Conservation (phyloP, 2,113 vertebrate genomes). For the Globicephala melas region DNA sequence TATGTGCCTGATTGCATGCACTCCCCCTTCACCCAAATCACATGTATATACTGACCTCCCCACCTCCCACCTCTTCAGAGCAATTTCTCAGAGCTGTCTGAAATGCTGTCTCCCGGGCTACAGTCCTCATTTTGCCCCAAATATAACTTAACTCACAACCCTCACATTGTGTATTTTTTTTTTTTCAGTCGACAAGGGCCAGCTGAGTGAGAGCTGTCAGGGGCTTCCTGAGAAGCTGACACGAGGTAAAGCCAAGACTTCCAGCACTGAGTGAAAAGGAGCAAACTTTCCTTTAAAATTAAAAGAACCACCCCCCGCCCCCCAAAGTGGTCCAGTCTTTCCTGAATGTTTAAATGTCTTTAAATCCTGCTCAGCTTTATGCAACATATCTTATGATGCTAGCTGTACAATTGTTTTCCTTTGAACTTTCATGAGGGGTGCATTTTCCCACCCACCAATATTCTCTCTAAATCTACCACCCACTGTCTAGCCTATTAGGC, state of each 20-base stretch:
- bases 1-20: not conserved
- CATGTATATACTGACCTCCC: not conserved
- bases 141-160: not conserved
- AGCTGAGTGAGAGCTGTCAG: not conserved
- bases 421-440: not conserved
- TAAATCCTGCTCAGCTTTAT: not conserved
- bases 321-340: not conserved
- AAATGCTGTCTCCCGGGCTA: not conserved
- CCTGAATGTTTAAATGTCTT: not conserved
- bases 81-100: not conserved
- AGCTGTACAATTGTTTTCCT: not conserved
- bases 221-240: not conserved
- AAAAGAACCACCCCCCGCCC: fast-evolving
- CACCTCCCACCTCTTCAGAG: fast-evolving
- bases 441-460: not conserved
- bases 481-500: not conserved
- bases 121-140: not conserved
- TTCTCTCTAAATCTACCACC: not conserved
- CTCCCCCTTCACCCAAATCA: not conserved
- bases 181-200: not conserved
- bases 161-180: not conserved
- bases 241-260: not conserved
- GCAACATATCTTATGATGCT: not conserved
- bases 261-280: not conserved
- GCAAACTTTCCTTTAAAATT: not conserved